These are phyloP conservation scores for Macaca mulatta DNA, from an alignment of 2,113 vertebrate genomes.

Conservation along the genomic window DNA sequence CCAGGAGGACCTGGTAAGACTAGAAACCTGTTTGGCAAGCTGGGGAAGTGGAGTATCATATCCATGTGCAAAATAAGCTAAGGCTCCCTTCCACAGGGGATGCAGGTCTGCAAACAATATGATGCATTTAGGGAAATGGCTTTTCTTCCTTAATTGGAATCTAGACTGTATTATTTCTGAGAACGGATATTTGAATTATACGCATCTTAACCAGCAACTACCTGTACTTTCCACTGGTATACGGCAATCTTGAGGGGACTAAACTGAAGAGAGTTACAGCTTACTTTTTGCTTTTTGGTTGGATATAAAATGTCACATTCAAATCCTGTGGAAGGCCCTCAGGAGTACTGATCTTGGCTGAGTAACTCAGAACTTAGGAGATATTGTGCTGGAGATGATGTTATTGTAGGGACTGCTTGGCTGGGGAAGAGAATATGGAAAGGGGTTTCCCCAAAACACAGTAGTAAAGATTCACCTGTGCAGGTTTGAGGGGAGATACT, in stretches of 20 bases:
- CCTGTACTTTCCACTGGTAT: background rate
- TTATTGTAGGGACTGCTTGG: background rate
- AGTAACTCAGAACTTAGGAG: background rate
- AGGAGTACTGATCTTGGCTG: background rate
- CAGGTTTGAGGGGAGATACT: background rate
- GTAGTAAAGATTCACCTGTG: background rate
- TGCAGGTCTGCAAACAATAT: background rate
- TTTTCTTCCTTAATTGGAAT: background rate
- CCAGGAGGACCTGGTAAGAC: background rate
- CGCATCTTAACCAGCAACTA: background rate
- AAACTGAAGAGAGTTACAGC: background rate
- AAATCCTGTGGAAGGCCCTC: background rate
- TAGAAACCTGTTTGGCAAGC: background rate
- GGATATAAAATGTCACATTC: background rate
- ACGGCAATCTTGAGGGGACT: background rate
- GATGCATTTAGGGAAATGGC: background rate
- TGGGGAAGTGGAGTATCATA: background rate
- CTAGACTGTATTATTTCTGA: background rate
- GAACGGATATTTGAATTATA: background rate
- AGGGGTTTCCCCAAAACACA: background rate
- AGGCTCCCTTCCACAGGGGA: background rate
- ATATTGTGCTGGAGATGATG: background rate
- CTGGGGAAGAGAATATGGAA: background rate
- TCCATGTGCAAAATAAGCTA: too few relatives aligned
- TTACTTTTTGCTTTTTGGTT: background rate